Base-by-base conservation (phyloP, 2,888 invertebrate species). In the Polia nebulosa region DNA sequence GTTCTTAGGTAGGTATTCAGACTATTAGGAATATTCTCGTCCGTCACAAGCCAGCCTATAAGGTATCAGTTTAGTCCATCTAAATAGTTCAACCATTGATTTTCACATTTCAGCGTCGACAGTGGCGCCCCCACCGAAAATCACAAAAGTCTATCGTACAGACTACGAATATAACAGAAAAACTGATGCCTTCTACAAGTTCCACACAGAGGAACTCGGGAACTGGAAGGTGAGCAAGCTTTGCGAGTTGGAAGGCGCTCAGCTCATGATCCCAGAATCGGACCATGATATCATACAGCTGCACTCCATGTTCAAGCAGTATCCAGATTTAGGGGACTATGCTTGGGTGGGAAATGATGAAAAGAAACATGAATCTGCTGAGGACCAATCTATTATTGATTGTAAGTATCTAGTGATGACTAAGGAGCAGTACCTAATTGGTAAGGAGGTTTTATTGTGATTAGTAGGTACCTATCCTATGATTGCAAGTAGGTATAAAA, bases 141-240 rank as follows among this genome's bases (percentile, higher is more conserved):
- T 45, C 11, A 76, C 74, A 1, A 91, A 89, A 63, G 76, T 72
- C 0, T 94, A 90, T 63, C 88, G 94, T 0, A 56, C 68, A 0
- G 94, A 94, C 73, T 94, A 94, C 59, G 86, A 74, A 2, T 94
- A 93, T 78, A 91, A 91, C 58, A 52, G 47, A 1, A 85, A 82
- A 41, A 87, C 91, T 0, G 86, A 92, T 63, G 89, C 93, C 0
- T 94, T 91, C 80, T 94, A 94, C 83, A 94, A 94, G 70, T 80
- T 94, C 0, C 94, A 94, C 67, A 85, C 87, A 0, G 92, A 92
- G 51, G 36, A 55, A 0, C 69, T 51, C 0, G 20, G 27, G 0
- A 39, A 29, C 0, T 25, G 17, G 22, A 17, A 22, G 1, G 83
- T 87, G 1, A 27, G 51, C 0, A 13, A 1, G 0, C 39, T 82